Evolutionary conservation across 2,797 vertebrate genomes (phyloP).

Genomic region (Mastacembelus armatus): DNA sequence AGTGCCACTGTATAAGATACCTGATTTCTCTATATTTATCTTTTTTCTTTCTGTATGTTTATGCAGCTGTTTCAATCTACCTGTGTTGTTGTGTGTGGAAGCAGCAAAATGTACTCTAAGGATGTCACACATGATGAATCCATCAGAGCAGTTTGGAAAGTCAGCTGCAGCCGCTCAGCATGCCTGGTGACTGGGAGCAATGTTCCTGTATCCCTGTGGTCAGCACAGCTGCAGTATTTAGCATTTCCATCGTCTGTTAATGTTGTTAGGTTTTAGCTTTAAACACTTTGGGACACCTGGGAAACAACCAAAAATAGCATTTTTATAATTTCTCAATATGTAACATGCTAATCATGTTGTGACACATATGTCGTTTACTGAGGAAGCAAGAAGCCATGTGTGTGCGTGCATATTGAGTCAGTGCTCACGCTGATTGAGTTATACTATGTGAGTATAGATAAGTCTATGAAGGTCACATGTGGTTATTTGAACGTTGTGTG

Average conservation of each 20-base stretch:
- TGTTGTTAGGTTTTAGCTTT: constrained; percentile 2
- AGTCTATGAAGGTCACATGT: constrained; percentile 70
- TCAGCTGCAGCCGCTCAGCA: constrained; percentile 42
- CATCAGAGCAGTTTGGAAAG: constrained; percentile 32
- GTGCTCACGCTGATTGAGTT: constrained; percentile 19
- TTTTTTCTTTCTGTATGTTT: not conserved
- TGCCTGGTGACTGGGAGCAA: constrained; percentile 21
- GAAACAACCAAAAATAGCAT: not conserved
- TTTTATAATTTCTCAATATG: not conserved
- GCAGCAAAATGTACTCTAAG: not conserved
- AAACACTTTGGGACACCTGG: not conserved
- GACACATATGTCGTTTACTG: not conserved
- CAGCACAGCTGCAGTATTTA: constrained; percentile 5
- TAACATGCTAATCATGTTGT: not conserved
- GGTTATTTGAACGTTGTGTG: constrained; percentile 29
- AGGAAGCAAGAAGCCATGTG: not conserved
- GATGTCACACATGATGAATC: constrained; percentile 17
- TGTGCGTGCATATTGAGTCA: constrained; percentile 5
- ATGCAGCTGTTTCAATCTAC: not conserved
- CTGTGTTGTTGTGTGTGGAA: constrained; percentile 2
- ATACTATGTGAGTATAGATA: constrained; percentile 24
- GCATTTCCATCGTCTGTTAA: not conserved
- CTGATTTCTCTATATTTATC: constrained; percentile 9
- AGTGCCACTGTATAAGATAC: too few species aligned
- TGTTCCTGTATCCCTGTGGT: constrained; percentile 23